These are phyloP conservation scores for Bujurquina vittata DNA, from an alignment of 2,113 vertebrate species.

Conservation along the genomic window DNA sequence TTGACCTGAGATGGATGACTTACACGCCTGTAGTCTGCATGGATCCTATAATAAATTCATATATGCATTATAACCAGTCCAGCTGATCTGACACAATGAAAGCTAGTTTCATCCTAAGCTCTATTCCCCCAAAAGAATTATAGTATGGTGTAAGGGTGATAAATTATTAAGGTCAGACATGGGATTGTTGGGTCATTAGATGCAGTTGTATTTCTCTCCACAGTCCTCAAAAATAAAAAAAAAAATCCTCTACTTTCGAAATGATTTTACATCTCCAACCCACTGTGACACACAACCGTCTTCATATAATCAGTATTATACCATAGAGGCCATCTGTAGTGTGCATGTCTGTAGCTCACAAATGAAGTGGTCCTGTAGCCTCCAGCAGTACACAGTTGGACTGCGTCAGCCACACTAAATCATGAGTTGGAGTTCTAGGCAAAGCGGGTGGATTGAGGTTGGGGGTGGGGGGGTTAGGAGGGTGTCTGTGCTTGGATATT, in stretches of 20 bases:
- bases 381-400: constrained; percentile 30
- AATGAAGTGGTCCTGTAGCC: constrained; percentile 19
- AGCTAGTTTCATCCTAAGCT: neutral
- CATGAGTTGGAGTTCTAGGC: constrained; percentile 11
- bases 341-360: constrained; percentile 10
- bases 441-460: neutral
- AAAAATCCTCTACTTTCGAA: constrained; percentile 1
- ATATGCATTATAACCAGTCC: neutral
- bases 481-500: constrained; percentile 29
- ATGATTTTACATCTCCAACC: neutral
- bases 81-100: neutral
- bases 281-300: neutral
- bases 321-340: neutral
- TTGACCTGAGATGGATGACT: neutral
- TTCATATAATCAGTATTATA: constrained; percentile 10
- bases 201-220: neutral
- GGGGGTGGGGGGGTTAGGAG: neutral
- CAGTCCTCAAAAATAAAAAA: neutral
- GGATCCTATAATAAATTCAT: neutral
- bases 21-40: neutral
- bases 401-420: constrained; percentile 44
- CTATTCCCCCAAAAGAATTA: neutral
- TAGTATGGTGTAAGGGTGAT: neutral
- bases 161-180: constrained; percentile 43
- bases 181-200: constrained; percentile 49